A percentile compares a stretch with the other conserved stretches of the same genome.
Evolutionary conservation across 2,113 vertebrate species (phyloP).

Genomic region (Phalacrocorax aristotelis): DNA sequence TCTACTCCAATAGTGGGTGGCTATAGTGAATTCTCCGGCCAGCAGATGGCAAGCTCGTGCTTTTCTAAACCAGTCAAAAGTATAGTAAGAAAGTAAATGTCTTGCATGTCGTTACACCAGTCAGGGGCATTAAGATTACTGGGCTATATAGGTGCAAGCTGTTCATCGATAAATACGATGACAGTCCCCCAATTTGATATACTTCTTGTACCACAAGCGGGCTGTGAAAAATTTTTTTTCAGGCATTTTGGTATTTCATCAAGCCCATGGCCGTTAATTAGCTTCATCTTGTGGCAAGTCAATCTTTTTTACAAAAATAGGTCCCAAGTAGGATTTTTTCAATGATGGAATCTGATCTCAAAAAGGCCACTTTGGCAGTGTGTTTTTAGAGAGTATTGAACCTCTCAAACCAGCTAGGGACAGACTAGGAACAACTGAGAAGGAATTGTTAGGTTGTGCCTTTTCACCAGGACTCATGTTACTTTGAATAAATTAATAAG

Average conservation of each 20-base stretch:
- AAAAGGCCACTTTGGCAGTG: background rate
- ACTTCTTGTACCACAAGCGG: background rate
- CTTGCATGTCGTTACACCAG: background rate
- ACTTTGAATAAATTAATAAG: background rate
- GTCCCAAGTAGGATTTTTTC: background rate
- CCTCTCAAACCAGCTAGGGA: background rate
- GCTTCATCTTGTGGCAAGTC: background rate
- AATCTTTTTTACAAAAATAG: no score
- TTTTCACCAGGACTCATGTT: background rate
- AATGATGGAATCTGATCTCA: background rate
- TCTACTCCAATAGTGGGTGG: fast-evolving
- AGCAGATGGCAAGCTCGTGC: slow-evolving; percentile 16
- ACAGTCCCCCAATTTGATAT: background rate
- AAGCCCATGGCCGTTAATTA: background rate
- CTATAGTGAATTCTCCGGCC: background rate
- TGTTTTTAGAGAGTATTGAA: background rate
- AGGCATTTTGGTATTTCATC: background rate
- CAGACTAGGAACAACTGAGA: background rate
- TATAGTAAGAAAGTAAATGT: fast-evolving
- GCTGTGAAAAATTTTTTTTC: background rate
- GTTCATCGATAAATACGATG: fast-evolving
- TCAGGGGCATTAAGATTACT: background rate
- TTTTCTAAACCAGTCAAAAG: background rate
- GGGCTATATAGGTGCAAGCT: background rate
- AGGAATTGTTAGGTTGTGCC: background rate